Evolutionary conservation across 2,113 vertebrate genomes (phyloP), one percentile per base, ranked within the genome.

Genomic region (Gymnocephalus cernua): DNA sequence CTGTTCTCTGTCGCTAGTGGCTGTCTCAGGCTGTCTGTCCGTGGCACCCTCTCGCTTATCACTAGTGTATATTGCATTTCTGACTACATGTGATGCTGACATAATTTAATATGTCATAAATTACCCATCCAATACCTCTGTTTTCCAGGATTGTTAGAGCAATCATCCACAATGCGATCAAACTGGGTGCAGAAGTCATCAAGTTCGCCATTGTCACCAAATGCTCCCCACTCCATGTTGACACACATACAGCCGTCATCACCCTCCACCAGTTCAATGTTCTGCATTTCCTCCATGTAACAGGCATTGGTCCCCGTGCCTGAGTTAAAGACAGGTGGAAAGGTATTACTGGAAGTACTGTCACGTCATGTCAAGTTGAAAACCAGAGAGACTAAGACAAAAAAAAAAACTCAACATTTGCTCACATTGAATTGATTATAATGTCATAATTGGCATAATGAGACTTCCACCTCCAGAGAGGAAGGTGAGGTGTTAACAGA

Each of bases 141-240:
- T 82, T 95, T 98, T 38, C 96, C 97, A 0, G 96, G 95, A 81
- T 96, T 95, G 89, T 96, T 95, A 0, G 98, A 98, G 19, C 93
- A 89, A 3, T 97, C 95, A 14, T 99, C 98, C 58, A 99, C 97
- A 0, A 92, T 88, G 58, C 69, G 2, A 62, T 99, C 98, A 0
- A 98, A 99, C 71, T 94, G 88, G 0, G 98, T 99, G 88, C 92
- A 94, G 21, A 99, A 23, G 75, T 97, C 96, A 0, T 99, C 96
- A 19, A 99, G 91, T 92, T 97, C 97, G 0, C 97, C 97, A 0
- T 44, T 92, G 87, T 99, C 98, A 11, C 98, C 98, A 0, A 99
- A 99, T 0, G 97, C 98, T 0, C 98, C 98, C 98, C 98, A 99
- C 82, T 99, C 98, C 96, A 98, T 97, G 91, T 99, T 99, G 84